Percentiles rank a stretch among this genome's conserved stretches.
phyloP scores from a whole-genome alignment of 2,797 vertebrate species.

The Enteromius mattozi region DNA sequence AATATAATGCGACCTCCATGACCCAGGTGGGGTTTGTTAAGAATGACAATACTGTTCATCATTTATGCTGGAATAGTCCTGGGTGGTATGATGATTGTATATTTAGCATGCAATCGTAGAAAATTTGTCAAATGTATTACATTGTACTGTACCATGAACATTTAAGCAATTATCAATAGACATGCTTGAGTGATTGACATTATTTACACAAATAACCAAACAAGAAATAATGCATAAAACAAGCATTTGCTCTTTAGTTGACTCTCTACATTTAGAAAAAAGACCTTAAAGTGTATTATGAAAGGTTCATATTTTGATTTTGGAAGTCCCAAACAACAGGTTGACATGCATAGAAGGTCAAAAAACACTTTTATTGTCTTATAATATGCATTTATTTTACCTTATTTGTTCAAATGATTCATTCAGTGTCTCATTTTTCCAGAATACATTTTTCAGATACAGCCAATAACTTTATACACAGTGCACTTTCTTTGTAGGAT shows the following conservation, averaged over 20 bases:
- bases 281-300: too few species aligned
- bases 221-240: not conserved
- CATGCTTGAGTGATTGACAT: not conserved
- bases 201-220: not conserved
- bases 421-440: too few species aligned
- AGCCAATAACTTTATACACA: too few species aligned
- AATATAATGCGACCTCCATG: conserved; percentile 34
- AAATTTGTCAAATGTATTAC: not conserved
- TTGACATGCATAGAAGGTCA: too few species aligned
- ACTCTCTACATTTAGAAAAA: not conserved
- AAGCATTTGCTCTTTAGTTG: not conserved
- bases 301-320: too few species aligned
- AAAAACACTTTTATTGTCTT: too few species aligned
- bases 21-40: conserved; percentile 28
- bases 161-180: not conserved
- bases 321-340: too few species aligned
- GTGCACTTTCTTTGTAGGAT: too few species aligned
- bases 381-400: too few species aligned
- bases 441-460: too few species aligned
- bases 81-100: not conserved
- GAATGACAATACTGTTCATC: conserved; percentile 20
- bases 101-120: not conserved
- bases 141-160: not conserved
- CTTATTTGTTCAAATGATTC: too few species aligned
- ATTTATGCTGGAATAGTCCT: not conserved